phyloP scores from a whole-genome alignment of 2,888 invertebrate genomes.

The Xylocampa areola region DNA sequence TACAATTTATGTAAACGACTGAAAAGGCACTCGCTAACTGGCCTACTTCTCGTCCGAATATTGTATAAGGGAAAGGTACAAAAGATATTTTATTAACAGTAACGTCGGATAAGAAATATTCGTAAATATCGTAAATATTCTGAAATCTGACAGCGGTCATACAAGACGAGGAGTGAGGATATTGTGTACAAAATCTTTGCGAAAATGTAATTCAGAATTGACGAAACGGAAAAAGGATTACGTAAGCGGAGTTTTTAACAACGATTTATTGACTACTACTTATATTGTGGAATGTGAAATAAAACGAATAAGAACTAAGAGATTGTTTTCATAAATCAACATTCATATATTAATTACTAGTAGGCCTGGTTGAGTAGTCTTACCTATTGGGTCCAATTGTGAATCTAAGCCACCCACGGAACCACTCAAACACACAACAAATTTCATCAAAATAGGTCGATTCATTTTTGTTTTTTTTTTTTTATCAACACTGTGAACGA shows the following conservation, averaged over 20 bases:
- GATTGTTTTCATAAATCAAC: no score
- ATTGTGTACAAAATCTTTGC: slow-evolving; percentile 11
- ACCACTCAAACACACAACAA: no score
- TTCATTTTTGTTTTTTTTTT: no score
- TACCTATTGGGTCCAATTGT: no score
- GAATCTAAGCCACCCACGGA: no score
- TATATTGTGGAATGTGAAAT: not conserved
- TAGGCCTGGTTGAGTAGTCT: no score
- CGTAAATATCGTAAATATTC: slow-evolving; percentile 15
- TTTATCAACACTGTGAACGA: no score
- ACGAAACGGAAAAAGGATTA: slow-evolving; percentile 18
- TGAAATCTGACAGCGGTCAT: slow-evolving; percentile 2
- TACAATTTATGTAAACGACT: slow-evolving; percentile 3
- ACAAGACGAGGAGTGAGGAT: not conserved
- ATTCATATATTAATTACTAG: no score
- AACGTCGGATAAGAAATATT: not conserved
- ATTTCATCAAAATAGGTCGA: no score
- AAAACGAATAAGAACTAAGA: no score
- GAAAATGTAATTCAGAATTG: not conserved
- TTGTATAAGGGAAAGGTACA: not conserved
- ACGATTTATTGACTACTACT: not conserved
- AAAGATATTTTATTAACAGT: slow-evolving; percentile 2
- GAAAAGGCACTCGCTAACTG: slow-evolving; percentile 4
- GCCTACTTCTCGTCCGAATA: slow-evolving; percentile 17
- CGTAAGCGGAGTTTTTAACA: not conserved